phyloP scores from a whole-genome alignment of 2,888 invertebrate species.

The Bellardia bayeri region DNA sequence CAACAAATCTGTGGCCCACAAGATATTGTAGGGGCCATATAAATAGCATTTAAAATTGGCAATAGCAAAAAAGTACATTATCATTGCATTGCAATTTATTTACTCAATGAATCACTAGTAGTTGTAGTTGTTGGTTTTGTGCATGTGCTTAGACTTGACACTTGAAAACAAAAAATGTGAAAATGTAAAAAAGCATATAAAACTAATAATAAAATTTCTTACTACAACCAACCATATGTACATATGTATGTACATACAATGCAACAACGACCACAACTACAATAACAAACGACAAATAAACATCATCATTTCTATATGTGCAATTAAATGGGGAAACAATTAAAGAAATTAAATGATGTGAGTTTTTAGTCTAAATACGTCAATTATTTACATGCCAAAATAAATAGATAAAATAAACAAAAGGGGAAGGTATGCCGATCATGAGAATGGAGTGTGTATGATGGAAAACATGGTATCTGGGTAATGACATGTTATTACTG shows the following conservation, averaged over 20 bases:
- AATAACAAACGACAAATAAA: slow-evolving; percentile 3
- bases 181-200: not conserved
- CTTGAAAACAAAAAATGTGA: slow-evolving; percentile 6
- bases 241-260: not conserved
- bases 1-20: too few relatives aligned
- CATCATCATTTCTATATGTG: slow-evolving; percentile 24
- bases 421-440: not conserved
- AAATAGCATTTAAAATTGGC: slow-evolving; percentile 20
- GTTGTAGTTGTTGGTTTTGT: not conserved
- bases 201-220: not conserved
- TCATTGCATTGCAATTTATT: slow-evolving; percentile 35
- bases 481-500: too few relatives aligned
- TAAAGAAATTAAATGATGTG: slow-evolving; percentile 67
- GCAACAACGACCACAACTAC: not conserved
- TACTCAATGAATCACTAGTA: slow-evolving; percentile 43
- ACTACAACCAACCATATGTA: not conserved
- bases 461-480: too few relatives aligned
- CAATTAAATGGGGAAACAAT: slow-evolving; percentile 60
- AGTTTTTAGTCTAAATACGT: slow-evolving; percentile 70
- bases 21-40: not conserved
- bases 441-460: not conserved
- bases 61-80: slow-evolving; percentile 13
- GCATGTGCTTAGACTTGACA: slow-evolving; percentile 4
- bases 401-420: slow-evolving; percentile 37
- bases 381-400: slow-evolving; percentile 66